These are phyloP conservation scores for Sebastes cheni DNA, from an alignment of 2,797 vertebrate species.

Conservation along the genomic window DNA sequence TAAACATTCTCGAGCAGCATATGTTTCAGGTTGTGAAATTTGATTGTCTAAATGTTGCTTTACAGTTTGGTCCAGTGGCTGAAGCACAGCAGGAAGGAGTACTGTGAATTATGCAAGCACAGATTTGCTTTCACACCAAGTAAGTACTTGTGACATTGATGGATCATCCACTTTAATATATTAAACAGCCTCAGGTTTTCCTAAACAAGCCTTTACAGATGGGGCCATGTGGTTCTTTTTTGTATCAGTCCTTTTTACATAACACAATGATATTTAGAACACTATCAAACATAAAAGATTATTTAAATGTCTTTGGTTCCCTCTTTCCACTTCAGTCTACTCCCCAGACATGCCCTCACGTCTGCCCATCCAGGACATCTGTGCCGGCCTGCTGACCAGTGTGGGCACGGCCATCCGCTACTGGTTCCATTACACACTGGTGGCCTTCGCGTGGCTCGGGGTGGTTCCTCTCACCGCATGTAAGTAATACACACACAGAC, in stretches of 20 bases:
- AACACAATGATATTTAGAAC: background rate
- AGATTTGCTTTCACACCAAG: constrained; percentile 99
- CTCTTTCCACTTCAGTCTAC: constrained; percentile 85
- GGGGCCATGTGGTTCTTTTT: background rate
- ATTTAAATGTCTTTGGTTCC: background rate
- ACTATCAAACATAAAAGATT: background rate
- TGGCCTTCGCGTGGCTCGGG: constrained; percentile 99
- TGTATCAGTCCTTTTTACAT: background rate
- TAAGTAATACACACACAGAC: constrained; percentile 77
- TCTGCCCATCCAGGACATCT: constrained; percentile 99
- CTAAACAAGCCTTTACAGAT: background rate
- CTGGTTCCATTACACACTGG: constrained; percentile 99
- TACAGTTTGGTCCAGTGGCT: constrained; percentile 99
- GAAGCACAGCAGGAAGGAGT: constrained; percentile 99
- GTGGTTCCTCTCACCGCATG: constrained; percentile 99
- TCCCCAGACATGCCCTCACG: constrained; percentile 99
- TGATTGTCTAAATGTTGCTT: constrained; percentile 59
- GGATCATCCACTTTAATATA: constrained; percentile 12
- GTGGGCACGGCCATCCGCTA: constrained; percentile 99
- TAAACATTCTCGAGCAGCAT: background rate
- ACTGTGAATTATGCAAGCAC: constrained; percentile 99
- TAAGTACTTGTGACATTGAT: constrained; percentile 82
- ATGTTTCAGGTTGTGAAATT: background rate
- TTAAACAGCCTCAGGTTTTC: background rate
- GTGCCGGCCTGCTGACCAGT: constrained; percentile 97